phyloP scores from a whole-genome alignment of 1,140 invertebrate species.

The Macrobrachium nipponense region DNA sequence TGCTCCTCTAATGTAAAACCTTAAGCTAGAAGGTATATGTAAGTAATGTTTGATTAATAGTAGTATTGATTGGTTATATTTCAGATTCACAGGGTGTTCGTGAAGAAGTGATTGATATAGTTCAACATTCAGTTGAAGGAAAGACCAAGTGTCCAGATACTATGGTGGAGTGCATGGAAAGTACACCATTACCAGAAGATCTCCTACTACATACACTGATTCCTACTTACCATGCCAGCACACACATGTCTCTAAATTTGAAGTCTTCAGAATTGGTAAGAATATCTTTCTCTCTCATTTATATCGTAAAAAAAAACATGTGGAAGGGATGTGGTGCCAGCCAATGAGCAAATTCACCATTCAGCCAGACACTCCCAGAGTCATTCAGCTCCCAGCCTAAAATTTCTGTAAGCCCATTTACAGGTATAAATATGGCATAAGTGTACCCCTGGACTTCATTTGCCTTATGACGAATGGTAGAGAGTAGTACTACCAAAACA shows the following conservation, averaged over 20 bases:
- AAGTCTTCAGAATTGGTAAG: conserved; percentile 72
- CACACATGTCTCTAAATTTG: conserved; percentile 79
- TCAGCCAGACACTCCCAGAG: too few relatives aligned
- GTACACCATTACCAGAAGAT: conserved; percentile 79
- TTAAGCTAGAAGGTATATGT: too few relatives aligned
- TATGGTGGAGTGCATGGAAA: conserved; percentile 58
- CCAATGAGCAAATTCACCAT: too few relatives aligned
- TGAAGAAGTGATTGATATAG: conserved; percentile 30
- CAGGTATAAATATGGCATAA: not conserved
- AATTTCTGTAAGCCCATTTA: too few relatives aligned
- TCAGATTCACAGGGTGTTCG: conserved; percentile 36
- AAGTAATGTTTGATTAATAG: too few relatives aligned
- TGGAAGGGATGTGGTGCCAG: too few relatives aligned
- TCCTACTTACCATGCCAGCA: conserved; percentile 73
- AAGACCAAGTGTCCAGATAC: not conserved
- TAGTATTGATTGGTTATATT: too few relatives aligned
- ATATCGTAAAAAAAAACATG: too few relatives aligned
- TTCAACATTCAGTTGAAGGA: conserved; percentile 19
- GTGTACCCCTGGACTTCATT: not conserved
- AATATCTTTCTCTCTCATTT: conserved; percentile 64
- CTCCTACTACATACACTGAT: conserved; percentile 77
- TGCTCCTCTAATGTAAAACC: too few relatives aligned
- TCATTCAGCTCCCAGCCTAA: too few relatives aligned
- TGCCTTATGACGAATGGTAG: not conserved
- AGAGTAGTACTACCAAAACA: too few relatives aligned